phyloP scores from a whole-genome alignment of 2,888 invertebrate genomes.

The Sphaeridia pumilis region DNA sequence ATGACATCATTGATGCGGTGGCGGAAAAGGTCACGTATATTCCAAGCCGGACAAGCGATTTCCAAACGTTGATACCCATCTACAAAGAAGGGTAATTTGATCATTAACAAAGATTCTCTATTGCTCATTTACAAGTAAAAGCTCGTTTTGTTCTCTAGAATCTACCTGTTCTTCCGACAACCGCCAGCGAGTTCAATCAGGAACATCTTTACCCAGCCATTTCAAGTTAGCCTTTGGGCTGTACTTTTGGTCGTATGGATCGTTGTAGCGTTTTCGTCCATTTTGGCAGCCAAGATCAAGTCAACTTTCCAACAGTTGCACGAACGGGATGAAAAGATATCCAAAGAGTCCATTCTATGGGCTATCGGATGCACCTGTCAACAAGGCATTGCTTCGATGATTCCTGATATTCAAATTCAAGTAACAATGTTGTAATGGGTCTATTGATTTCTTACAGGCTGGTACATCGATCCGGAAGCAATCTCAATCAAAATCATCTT shows the following conservation, averaged over 20 bases:
- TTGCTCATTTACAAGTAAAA: neutral
- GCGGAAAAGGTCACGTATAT: neutral
- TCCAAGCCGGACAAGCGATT: neutral
- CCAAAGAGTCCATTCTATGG: conserved; percentile 7
- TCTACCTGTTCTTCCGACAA: conserved; percentile 23
- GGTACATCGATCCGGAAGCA: conserved; percentile 6
- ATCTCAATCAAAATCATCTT: conserved; percentile 10
- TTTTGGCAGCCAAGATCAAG: conserved; percentile 6
- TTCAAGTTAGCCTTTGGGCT: conserved; percentile 17
- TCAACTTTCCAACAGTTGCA: neutral
- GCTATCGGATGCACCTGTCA: conserved; percentile 11
- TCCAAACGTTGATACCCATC: neutral
- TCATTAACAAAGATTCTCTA: neutral
- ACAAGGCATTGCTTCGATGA: conserved; percentile 1
- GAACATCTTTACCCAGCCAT: conserved; percentile 19
- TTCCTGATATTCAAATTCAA: neutral
- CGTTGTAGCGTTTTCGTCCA: conserved; percentile 1
- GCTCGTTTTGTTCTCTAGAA: conserved; percentile 6
- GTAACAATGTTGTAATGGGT: too few relatives aligned
- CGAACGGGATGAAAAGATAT: conserved; percentile 5
- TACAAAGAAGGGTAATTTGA: conserved; percentile 1
- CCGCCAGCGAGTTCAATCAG: conserved; percentile 19
- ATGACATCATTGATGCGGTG: neutral
- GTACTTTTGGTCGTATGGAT: conserved; percentile 16
- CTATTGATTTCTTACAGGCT: too few relatives aligned